Conservation (phyloP, 2,113 vertebrate genomes). For the Cynopterus brachyotis region DNA sequence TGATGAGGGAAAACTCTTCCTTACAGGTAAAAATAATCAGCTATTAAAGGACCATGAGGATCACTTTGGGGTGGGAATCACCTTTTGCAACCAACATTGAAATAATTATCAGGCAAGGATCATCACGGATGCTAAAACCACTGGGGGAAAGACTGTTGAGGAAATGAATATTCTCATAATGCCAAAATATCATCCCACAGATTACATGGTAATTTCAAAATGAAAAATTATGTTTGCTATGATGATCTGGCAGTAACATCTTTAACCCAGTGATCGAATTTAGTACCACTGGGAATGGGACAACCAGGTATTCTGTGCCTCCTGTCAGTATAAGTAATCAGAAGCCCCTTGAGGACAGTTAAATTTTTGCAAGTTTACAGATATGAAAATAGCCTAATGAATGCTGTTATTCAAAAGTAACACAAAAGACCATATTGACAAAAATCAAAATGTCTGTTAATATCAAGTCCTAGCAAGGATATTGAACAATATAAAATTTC, state of each 20-base stretch:
- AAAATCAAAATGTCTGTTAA: conserved; percentile 23
- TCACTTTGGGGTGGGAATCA: background rate
- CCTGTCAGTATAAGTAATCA: background rate
- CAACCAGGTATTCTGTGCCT: background rate
- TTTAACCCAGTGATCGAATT: background rate
- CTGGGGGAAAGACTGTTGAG: background rate
- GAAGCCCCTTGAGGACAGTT: background rate
- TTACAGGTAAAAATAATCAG: background rate
- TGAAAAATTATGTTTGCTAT: background rate
- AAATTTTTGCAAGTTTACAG: background rate
- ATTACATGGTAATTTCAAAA: background rate
- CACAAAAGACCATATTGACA: background rate
- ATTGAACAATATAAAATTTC: background rate
- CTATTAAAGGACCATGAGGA: background rate
- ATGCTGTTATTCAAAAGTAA: background rate
- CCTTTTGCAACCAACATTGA: background rate
- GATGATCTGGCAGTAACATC: background rate
- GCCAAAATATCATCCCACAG: background rate
- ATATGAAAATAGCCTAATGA: background rate
- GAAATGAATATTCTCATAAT: background rate
- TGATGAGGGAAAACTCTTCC: background rate
- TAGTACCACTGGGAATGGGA: background rate
- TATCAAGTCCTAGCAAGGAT: background rate
- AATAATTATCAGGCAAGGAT: background rate
- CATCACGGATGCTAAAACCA: background rate